A percentile compares a stretch with the other conserved stretches of the same genome.
phyloP scores from a whole-genome alignment of 2,113 vertebrate genomes.

The Arenaria interpres region DNA sequence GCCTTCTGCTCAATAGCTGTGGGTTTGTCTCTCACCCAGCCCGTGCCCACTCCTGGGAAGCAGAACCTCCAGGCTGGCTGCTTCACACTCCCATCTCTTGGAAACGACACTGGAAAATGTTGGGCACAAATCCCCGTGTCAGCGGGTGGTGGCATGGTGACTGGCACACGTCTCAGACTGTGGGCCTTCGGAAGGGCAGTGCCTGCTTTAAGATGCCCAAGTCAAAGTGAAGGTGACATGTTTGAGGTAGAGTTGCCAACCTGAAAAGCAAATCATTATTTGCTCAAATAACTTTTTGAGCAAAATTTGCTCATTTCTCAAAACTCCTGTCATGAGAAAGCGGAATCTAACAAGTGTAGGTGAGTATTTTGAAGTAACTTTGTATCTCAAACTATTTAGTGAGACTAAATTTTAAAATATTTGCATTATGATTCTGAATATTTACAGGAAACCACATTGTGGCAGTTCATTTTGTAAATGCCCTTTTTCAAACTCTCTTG shows the following conservation, averaged over 20 bases:
- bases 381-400: neutral
- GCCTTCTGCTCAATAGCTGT: neutral
- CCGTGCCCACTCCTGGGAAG: fast-evolving
- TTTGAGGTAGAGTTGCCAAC: neutral
- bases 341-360: neutral
- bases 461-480: neutral
- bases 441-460: neutral
- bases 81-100: neutral
- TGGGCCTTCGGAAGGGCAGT: neutral
- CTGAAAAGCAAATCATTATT: neutral
- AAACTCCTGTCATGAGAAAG: neutral
- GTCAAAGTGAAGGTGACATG: neutral
- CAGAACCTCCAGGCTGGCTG: neutral
- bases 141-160: neutral
- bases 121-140: neutral
- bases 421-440: neutral
- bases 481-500: neutral
- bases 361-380: neutral
- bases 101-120: fast-evolving
- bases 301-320: neutral
- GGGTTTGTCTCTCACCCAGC: neutral
- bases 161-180: fast-evolving
- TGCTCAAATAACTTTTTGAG: too few relatives aligned
- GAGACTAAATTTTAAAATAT: neutral
- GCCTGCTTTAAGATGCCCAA: neutral